Evolutionary conservation across 2,113 vertebrate species (phyloP), one percentile per base, ranked within the genome.

Genomic region (Pelecanoides urinatrix): DNA sequence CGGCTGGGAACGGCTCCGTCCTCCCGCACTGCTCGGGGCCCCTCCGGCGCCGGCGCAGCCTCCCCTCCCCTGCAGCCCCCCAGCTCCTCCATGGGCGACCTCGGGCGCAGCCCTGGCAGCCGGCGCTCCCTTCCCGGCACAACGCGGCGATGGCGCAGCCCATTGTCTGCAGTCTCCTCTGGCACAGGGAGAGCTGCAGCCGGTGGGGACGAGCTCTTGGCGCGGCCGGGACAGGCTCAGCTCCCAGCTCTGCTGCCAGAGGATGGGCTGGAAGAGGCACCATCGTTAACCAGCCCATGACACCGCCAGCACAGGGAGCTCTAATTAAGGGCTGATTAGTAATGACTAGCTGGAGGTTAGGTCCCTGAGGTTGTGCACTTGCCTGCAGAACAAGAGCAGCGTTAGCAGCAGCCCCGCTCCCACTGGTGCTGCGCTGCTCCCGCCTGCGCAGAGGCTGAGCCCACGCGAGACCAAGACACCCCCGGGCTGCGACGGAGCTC

Each of bases 401-500:
- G 3, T 36, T 15, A 10, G 5, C 4, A 34, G 32, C 40, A 19
- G 38, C 29, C 9, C 10, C 2, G 3, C 27, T 61, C 12, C 68
- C 65, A 50, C 53, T 22, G 8, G n/a, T 4, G 17, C 36, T 3
- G 7, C 2, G 8, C 40, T 7, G 38, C 70, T 47, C 47, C 74
- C 1, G 2, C 32, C 3, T 3, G 1, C 4, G 4, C 40, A 3
- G 25, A 25, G 22, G 20, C 62, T 5, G 36, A 80, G 52, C 42
- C 59, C 88, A 15, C 8, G 1, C 12, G 0, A 47, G 42, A 32
- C 18, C 5, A 6, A 20, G 53, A 10, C 44, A 40, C 27, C 40
- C 20, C 9, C 4, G 18, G 52, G 45, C 55, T 9, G 45, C 1
- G 0, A 2, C 2, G 10, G 56, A 30, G 44, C 15, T 1, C 8